These are phyloP conservation scores for Hetaerina americana DNA, from an alignment of 1,140 invertebrate species.

Conservation along the genomic window DNA sequence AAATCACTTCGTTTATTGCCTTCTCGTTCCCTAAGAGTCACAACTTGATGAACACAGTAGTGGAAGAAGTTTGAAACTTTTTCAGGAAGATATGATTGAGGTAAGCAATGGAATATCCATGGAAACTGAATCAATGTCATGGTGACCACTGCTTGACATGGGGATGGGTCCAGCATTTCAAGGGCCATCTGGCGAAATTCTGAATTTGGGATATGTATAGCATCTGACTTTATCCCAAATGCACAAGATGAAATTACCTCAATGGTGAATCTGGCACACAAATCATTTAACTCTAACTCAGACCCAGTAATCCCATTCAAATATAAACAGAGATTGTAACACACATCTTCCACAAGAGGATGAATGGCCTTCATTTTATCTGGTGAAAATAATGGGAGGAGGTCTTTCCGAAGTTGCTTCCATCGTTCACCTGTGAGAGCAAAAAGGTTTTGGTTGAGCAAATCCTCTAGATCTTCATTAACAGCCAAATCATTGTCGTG, in stretches of 20 bases:
- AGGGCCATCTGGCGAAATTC: conserved; percentile 6
- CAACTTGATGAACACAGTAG: conserved; percentile 23
- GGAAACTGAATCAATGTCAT: conserved; percentile 28
- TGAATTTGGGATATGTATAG: neutral
- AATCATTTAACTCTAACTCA: conserved; percentile 7
- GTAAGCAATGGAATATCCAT: conserved; percentile 16
- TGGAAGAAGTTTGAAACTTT: conserved; percentile 24
- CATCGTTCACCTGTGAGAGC: conserved; percentile 22
- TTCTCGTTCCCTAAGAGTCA: conserved; percentile 22
- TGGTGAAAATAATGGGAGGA: conserved; percentile 37
- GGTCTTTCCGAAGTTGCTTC: conserved; percentile 33
- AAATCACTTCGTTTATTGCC: conserved; percentile 27
- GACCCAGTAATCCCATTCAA: conserved; percentile 8
- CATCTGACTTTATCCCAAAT: conserved; percentile 7
- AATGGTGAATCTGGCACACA: conserved; percentile 1
- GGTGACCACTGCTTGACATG: conserved; percentile 26
- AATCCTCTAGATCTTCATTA: conserved; percentile 33
- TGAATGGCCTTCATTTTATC: conserved; percentile 35
- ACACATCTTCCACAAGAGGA: conserved; percentile 18
- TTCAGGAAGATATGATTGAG: conserved; percentile 18
- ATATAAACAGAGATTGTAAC: neutral
- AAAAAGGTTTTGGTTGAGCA: conserved; percentile 25
- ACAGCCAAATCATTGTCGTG: conserved; percentile 31
- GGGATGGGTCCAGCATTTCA: neutral
- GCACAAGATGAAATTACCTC: conserved; percentile 8